Evolutionary conservation across 2,888 invertebrate genomes (phyloP).

Genomic region (Gisinianus flammeolus): DNA sequence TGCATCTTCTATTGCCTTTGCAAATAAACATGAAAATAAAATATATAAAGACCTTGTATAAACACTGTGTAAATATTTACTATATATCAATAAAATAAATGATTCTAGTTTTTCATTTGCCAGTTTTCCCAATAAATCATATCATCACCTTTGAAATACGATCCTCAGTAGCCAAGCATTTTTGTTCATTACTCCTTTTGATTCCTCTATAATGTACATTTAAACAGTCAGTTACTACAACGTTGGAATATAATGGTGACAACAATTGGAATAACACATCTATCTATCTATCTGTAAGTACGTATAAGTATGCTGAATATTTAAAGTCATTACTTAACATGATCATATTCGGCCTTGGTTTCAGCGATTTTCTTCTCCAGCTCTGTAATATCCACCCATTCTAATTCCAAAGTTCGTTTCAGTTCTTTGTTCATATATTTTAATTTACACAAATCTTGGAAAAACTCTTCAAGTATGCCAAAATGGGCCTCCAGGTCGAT

Average conservation of each 20-base stretch:
- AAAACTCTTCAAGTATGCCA: constrained; percentile 31
- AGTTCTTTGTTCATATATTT: constrained; percentile 38
- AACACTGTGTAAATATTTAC: too few species aligned
- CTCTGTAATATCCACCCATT: constrained; percentile 36
- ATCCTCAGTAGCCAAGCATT: constrained; percentile 13
- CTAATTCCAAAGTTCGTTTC: constrained; percentile 22
- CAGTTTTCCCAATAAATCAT: not conserved
- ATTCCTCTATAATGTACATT: not conserved
- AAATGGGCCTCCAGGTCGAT: constrained; percentile 37
- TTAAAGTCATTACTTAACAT: constrained; percentile 2
- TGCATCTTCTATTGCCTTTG: constrained; percentile 32
- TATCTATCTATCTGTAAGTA: too few species aligned
- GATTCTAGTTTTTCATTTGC: not conserved
- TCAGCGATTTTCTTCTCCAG: constrained; percentile 28
- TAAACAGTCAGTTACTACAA: not conserved
- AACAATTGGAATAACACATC: too few species aligned
- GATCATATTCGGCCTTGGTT: constrained; percentile 15
- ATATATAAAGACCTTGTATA: too few species aligned
- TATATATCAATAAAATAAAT: not conserved
- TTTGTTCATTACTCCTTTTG: constrained; percentile 28
- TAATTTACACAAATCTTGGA: constrained; percentile 34
- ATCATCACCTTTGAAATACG: constrained; percentile 22
- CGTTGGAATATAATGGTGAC: not conserved
- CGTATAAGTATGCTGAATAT: too few species aligned
- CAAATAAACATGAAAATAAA: too few species aligned